Conservation (phyloP, 2,797 vertebrate species). For the Perodicticus potto region DNA sequence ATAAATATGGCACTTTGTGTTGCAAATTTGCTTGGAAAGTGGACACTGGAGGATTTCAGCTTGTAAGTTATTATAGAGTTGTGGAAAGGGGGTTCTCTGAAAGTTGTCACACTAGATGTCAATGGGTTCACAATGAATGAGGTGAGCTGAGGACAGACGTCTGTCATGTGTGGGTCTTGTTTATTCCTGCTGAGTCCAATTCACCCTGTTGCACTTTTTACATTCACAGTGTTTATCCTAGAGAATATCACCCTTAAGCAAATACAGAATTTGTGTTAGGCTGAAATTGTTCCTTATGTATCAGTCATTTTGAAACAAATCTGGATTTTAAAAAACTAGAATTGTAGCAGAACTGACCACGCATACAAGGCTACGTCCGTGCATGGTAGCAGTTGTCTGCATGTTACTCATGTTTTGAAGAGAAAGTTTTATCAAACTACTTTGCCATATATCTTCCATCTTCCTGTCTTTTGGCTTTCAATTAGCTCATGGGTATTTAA, state of each 20-base stretch:
- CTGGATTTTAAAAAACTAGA: not conserved
- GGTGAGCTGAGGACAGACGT: not conserved
- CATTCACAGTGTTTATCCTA: not conserved
- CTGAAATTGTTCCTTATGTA: not conserved
- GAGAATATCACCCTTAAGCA: not conserved
- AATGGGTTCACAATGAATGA: not conserved
- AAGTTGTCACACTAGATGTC: not conserved
- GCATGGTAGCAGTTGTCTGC: not conserved
- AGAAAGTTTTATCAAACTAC: not conserved
- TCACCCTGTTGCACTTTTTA: not conserved
- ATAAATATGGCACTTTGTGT: not conserved
- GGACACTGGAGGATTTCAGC: not conserved
- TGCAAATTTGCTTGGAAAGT: not conserved
- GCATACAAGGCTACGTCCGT: not conserved
- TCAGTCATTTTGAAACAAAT: not conserved
- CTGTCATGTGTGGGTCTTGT: not conserved
- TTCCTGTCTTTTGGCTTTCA: not conserved
- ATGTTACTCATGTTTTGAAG: not conserved
- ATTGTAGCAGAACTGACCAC: not conserved
- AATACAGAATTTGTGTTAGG: not conserved
- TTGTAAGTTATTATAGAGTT: not conserved
- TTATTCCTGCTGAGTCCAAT: not conserved
- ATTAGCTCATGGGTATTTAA: not conserved
- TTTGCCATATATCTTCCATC: not conserved
- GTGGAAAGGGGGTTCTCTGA: not conserved